A percentile compares a stretch with the other conserved stretches of the same genome.
Conservation (phyloP, 2,797 vertebrate genomes). For the Mus caroli region DNA sequence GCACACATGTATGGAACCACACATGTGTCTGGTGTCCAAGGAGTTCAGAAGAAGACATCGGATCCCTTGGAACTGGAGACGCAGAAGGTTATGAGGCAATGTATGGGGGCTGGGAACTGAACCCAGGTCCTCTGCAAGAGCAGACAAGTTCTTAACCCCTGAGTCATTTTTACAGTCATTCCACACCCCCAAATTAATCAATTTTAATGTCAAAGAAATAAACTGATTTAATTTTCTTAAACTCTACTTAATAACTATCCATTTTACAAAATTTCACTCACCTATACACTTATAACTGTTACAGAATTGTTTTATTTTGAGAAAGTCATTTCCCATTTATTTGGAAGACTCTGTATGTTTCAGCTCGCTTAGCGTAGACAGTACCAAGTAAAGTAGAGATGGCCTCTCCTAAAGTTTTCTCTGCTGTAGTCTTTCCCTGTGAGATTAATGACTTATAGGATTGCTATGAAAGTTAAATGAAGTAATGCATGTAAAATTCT, state of each 20-base stretch:
- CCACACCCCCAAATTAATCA: background rate
- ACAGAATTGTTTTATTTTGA: background rate
- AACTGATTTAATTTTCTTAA: background rate
- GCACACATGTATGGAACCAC: background rate
- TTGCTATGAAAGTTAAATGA: conserved; percentile 13
- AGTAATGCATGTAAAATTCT: background rate
- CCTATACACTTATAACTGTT: background rate
- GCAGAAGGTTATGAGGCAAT: background rate
- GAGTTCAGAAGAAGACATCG: background rate
- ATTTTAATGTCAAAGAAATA: background rate
- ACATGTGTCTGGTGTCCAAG: background rate
- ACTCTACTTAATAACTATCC: background rate
- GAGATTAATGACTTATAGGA: conserved; percentile 1
- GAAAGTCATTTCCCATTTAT: background rate
- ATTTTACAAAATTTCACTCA: conserved; percentile 17
- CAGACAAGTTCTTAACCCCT: background rate
- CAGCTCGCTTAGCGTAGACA: background rate
- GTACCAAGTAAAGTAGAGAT: background rate
- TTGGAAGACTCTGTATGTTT: background rate
- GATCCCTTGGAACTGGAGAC: background rate
- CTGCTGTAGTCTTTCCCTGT: background rate
- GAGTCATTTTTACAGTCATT: background rate
- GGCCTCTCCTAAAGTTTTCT: background rate
- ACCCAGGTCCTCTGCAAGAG: background rate
- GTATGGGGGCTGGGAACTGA: background rate